Conservation (phyloP, 2,113 vertebrate genomes). For the Todiramphus chloris region DNA sequence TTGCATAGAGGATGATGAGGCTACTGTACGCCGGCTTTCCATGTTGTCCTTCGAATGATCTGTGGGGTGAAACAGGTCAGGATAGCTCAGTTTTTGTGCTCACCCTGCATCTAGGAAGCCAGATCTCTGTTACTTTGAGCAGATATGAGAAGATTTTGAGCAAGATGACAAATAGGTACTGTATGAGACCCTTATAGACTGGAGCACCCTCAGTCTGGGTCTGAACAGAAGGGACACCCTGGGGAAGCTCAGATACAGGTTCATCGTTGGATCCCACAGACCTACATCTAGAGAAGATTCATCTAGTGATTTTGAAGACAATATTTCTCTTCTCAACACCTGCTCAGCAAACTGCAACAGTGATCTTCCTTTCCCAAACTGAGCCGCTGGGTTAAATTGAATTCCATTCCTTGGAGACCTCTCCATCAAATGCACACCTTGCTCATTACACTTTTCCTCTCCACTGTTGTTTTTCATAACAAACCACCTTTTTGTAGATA, state of each 20-base stretch:
- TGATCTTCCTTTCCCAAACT: background rate
- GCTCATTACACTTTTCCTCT: background rate
- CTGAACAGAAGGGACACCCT: background rate
- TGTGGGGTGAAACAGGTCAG: background rate
- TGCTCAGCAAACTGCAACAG: background rate
- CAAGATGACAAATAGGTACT: background rate
- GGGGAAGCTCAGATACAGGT: background rate
- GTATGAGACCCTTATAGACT: background rate
- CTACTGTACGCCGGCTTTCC: background rate
- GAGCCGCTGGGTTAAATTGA: conserved; percentile 3
- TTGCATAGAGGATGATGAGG: background rate
- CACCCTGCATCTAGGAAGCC: background rate
- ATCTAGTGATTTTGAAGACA: background rate
- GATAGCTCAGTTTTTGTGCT: background rate
- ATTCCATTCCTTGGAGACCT: background rate
- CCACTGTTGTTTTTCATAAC: background rate
- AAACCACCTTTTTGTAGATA: background rate
- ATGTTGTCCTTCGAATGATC: background rate
- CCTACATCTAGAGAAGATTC: background rate
- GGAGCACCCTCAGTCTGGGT: accelerated
- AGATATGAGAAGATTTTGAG: background rate
- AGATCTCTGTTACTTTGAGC: background rate
- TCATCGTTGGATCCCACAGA: background rate
- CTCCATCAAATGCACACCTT: background rate
- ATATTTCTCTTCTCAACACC: background rate